Evolutionary conservation across 2,888 invertebrate species (phyloP).

Genomic region (Agrochola lota): DNA sequence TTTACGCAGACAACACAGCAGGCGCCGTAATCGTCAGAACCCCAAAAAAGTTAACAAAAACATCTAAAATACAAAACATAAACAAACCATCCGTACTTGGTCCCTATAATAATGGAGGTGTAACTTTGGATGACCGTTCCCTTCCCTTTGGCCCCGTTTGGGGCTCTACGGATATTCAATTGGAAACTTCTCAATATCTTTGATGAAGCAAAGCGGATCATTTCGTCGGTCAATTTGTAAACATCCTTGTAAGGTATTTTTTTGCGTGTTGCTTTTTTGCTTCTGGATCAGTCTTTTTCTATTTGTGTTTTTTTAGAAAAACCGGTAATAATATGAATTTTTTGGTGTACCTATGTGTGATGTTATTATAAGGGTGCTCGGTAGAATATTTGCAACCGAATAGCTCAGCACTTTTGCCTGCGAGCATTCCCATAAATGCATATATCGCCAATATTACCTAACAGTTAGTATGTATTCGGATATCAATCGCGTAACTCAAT

Average conservation of each 20-base stretch:
- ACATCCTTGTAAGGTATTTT: constrained; percentile 48
- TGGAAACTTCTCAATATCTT: constrained; percentile 67
- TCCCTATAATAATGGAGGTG: constrained; percentile 56
- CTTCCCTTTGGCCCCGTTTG: constrained; percentile 49
- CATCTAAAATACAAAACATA: constrained; percentile 42
- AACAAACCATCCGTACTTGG: constrained; percentile 43
- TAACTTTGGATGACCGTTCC: constrained; percentile 37
- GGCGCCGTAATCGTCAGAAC: neutral
- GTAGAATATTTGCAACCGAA: too few relatives aligned
- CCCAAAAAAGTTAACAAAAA: constrained; percentile 34
- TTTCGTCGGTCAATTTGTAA: constrained; percentile 65
- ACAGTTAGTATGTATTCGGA: too few relatives aligned
- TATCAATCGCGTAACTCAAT: too few relatives aligned
- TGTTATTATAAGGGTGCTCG: neutral
- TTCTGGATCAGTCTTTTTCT: constrained; percentile 12
- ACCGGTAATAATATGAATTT: too few relatives aligned
- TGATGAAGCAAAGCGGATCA: constrained; percentile 71
- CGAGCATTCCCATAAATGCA: too few relatives aligned
- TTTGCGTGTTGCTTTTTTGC: constrained; percentile 38
- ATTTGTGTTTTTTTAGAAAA: constrained; percentile 5
- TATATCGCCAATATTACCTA: too few relatives aligned
- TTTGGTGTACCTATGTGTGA: neutral
- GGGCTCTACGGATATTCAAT: constrained; percentile 66
- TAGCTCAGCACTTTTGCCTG: too few relatives aligned
- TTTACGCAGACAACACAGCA: constrained; percentile 8